Evolutionary conservation across 2,113 vertebrate genomes (phyloP).

Genomic region (Dipodomys ordii): DNA sequence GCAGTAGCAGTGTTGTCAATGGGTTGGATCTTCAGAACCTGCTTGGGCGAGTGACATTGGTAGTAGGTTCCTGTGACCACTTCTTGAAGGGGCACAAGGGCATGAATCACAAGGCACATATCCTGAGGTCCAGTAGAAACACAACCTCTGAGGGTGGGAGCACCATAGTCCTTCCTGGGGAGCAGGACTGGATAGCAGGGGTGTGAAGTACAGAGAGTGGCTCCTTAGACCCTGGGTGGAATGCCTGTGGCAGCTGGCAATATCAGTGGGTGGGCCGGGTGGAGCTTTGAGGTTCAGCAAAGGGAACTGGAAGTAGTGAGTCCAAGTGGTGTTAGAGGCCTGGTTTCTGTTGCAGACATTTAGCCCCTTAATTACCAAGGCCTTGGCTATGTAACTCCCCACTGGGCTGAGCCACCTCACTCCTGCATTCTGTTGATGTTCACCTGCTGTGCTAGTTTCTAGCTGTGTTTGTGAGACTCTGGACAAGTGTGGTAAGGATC

Average conservation of each 20-base stretch:
- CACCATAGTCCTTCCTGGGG: not conserved
- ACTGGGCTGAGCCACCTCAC: too few species aligned
- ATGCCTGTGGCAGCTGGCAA: not conserved
- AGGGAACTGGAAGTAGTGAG: too few species aligned
- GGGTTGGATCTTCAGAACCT: not conserved
- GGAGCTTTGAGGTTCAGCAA: not conserved
- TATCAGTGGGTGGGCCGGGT: too few species aligned
- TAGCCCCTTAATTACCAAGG: not conserved
- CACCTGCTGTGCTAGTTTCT: not conserved
- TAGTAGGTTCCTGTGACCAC: not conserved
- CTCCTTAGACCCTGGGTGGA: not conserved
- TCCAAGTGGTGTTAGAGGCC: not conserved
- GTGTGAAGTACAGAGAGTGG: not conserved
- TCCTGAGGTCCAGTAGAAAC: not conserved
- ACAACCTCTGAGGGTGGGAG: not conserved
- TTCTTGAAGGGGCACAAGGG: not conserved
- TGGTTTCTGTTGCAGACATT: fast-evolving
- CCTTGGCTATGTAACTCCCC: too few species aligned
- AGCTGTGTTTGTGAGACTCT: not conserved
- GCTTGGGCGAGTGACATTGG: not conserved
- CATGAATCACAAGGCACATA: not conserved
- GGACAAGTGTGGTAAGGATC: too few species aligned
- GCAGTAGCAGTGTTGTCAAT: too few species aligned
- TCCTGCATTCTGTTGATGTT: too few species aligned
- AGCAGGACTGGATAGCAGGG: not conserved